phyloP scores from a whole-genome alignment of 1,140 invertebrate species.

The Macrocentrus cingulum region DNA sequence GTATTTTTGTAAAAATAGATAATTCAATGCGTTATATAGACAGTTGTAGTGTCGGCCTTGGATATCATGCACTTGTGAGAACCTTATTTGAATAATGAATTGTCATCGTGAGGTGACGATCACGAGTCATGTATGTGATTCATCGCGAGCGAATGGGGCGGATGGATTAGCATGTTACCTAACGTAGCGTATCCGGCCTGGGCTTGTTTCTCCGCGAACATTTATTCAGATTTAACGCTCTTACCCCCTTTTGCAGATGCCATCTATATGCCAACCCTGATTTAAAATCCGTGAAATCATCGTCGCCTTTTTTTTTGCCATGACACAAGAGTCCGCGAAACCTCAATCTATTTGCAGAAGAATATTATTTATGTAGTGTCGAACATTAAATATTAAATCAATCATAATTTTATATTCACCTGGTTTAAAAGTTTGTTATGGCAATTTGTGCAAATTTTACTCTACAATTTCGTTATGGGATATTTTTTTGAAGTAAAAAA shows the following conservation, averaged over 20 bases:
- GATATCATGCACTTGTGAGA: slow-evolving; percentile 10
- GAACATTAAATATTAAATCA: neutral
- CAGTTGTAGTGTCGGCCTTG: too few species aligned
- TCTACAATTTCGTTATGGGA: too few species aligned
- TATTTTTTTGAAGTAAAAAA: too few species aligned
- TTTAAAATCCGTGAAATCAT: slow-evolving; percentile 49
- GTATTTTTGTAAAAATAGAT: too few species aligned
- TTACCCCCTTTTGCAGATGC: slow-evolving; percentile 44
- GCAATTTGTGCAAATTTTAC: too few species aligned
- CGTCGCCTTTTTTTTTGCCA: neutral
- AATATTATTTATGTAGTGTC: neutral
- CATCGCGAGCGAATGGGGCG: slow-evolving; percentile 13
- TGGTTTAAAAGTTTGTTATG: too few species aligned
- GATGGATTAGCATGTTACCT: slow-evolving; percentile 54
- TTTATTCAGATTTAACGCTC: slow-evolving; percentile 57
- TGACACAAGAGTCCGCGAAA: slow-evolving; percentile 4
- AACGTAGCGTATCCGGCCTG: slow-evolving; percentile 45
- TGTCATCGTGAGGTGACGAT: slow-evolving; percentile 24
- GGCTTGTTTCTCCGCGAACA: slow-evolving; percentile 37
- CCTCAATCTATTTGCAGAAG: slow-evolving; percentile 10
- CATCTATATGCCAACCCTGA: slow-evolving; percentile 5
- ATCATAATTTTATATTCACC: too few species aligned
- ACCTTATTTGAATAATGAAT: slow-evolving; percentile 17
- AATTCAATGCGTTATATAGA: too few species aligned
- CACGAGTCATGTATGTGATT: slow-evolving; percentile 25